Evolutionary conservation across 2,113 vertebrate genomes (phyloP), one percentile per base, ranked within the genome.

Genomic region (Elgaria multicarinata): DNA sequence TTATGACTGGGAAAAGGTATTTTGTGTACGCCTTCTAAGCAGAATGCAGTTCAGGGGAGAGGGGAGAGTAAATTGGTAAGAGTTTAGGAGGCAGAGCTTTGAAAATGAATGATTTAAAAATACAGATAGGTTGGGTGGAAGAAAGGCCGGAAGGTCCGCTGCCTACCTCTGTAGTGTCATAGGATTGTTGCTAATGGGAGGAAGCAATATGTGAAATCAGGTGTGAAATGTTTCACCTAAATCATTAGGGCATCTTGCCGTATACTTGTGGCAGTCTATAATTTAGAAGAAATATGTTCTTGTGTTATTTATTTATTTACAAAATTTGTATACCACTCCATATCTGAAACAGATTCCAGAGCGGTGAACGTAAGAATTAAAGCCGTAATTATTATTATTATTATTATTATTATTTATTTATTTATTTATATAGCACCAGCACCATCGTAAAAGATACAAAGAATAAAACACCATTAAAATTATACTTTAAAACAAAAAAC

Each of bases 1-100:
- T 99, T 83, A 99, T 99, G 99, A 99, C 99, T 86, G 99, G 99
- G 42, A 99, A 99, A 97, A 98, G 99, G 99, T 99, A 97, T 77
- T 28, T 58, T 89, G 71, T 62, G 8, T 3, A 83, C 24, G 10
- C 3, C 8, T 62, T 44, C 22, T 44, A 26, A 33, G n/a, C 36
- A 13, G 31, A 36, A 33, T 83, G 14, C 8, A 1, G 62, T 3
- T 44, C 31, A 62, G 39, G 46, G 26, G 20, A 31, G 20, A 36
- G 13, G 76, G 77, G n/a, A 75, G 36, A n/a, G 50, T 36, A 46
- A 28, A 14, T 26, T 53, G 33, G 26, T 31, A 85, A 3, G 9
- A 9, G 7, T 55, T 78, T n/a, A 46, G 66, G 6, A 58, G n/a
- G 24, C 9, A 53, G 20, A 6, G 4, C 14, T 31, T 76, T 83